Base-by-base conservation (phyloP, 1,140 invertebrate genomes). In the Pseudomyrmex gracilis region DNA sequence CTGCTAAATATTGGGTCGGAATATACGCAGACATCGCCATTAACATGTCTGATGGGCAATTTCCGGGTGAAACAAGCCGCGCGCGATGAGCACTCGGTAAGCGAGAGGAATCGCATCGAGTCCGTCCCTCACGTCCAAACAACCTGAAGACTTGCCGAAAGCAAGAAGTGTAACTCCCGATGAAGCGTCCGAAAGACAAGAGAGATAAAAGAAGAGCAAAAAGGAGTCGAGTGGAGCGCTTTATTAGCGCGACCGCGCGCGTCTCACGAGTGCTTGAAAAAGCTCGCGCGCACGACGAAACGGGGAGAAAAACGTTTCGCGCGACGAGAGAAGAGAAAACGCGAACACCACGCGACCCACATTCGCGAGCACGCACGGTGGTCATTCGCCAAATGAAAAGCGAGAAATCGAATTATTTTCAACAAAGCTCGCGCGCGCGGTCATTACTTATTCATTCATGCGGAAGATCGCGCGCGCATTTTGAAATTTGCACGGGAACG, bases 11-110 rank as follows among this genome's bases (percentile, higher is more conserved):
- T 89, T 89, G 84, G 80, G 80, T 83, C 49, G 78, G 51, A 51
- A 73, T 85, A 78, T 64, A 76, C 51, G 68, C 68, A 71, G 73
- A 78, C 76, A 74, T 83, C n/a, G 85, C 68, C 66, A 87, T 89
- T 89, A 89, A 85, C 86, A 84, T 89, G 83, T 67, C 87, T 85
- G 80, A 89, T 89, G 67, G 87, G 84, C 84, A 89, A 89, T 89
- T 89, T 89, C 84, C 86, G 34, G 86, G 53, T 61, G 55, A 71
- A 76, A 80, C 76, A 73, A 71, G 55, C 74, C 58, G 8, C 55
- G 57, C 58, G n/a, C 64, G 74, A 57, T 22, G 66, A 77, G 73
- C 20, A 43, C 20, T 55, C 71, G 57, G 58, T 45, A 7, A 66
- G 2, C 20, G 34, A 34, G 10, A 70, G 57, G 64, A 70, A 20